phyloP scores from a whole-genome alignment of 2,113 vertebrate genomes.

The Solenodon paradoxus region DNA sequence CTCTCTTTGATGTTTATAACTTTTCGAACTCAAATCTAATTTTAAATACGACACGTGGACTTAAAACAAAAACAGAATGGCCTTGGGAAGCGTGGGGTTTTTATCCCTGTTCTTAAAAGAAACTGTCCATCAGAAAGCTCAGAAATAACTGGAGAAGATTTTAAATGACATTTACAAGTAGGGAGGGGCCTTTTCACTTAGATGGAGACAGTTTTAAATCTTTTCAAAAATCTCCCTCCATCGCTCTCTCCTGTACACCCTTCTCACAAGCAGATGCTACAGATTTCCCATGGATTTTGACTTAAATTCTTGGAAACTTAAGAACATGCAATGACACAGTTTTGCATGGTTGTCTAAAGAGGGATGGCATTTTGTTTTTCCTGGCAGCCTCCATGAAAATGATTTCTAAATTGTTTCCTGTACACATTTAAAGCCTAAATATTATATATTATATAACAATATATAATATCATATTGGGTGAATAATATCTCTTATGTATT shows the following conservation, averaged over 20 bases:
- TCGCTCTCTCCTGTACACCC: no score
- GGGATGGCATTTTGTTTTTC: not conserved
- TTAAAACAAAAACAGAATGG: not conserved
- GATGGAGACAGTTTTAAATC: not conserved
- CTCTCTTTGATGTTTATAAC: not conserved
- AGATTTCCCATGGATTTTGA: slow-evolving; percentile 13
- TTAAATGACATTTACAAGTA: not conserved
- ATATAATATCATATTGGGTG: no score
- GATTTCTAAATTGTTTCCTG: not conserved
- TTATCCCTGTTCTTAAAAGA: not conserved
- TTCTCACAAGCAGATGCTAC: not conserved
- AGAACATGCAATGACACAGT: not conserved
- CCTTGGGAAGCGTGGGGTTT: not conserved
- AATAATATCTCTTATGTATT: no score
- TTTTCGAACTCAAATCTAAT: slow-evolving; percentile 13
- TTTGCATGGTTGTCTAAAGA: slow-evolving; percentile 26
- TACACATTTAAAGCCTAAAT: not conserved
- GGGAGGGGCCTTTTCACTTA: not conserved
- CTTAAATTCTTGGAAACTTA: slow-evolving; percentile 12
- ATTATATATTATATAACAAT: not conserved
- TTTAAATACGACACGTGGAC: not conserved
- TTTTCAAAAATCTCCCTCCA: not conserved
- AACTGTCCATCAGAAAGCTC: not conserved
- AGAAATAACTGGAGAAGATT: not conserved
- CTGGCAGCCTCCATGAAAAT: not conserved